Conservation (phyloP, 2,113 vertebrate species). For the Sinocyclocheilus grahami region DNA sequence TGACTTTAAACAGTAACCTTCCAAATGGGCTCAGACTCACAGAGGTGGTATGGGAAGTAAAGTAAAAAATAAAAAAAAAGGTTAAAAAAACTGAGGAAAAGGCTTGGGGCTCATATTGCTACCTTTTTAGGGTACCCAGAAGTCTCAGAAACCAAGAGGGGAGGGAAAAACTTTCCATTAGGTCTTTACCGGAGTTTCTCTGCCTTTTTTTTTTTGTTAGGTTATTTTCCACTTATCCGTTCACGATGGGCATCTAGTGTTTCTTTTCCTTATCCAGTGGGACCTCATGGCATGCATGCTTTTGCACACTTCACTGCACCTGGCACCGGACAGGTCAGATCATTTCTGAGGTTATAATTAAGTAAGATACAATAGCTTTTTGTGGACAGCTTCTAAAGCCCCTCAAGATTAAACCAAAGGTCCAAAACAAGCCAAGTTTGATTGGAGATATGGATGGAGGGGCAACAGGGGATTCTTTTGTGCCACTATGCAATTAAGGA, state of each 20-base stretch:
- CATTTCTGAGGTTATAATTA: slow-evolving; percentile 64
- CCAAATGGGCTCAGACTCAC: slow-evolving; percentile 46
- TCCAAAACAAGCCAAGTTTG: slow-evolving; percentile 67
- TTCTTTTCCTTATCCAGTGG: slow-evolving; percentile 72
- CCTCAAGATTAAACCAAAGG: slow-evolving; percentile 67
- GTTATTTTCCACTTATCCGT: slow-evolving; percentile 71
- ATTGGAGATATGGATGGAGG: slow-evolving; percentile 62
- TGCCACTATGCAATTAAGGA: slow-evolving; percentile 60
- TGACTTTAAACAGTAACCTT: slow-evolving; percentile 55
- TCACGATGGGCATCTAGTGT: slow-evolving; percentile 70
- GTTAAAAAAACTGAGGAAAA: slow-evolving; percentile 40
- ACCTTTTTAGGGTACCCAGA: slow-evolving; percentile 60
- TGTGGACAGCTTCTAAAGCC: slow-evolving; percentile 60
- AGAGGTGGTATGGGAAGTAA: slow-evolving; percentile 45
- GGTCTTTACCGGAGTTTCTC: slow-evolving; percentile 45
- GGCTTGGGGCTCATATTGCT: slow-evolving; percentile 44
- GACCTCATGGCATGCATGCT: slow-evolving; percentile 57
- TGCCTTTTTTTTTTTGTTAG: slow-evolving; percentile 41
- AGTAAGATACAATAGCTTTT: slow-evolving; percentile 62
- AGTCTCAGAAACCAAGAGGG: slow-evolving; percentile 29
- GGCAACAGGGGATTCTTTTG: slow-evolving; percentile 71
- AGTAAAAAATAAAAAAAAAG: neutral
- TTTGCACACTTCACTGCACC: slow-evolving; percentile 61
- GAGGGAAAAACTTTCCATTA: slow-evolving; percentile 70
- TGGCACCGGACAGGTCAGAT: slow-evolving; percentile 57